Percentiles rank a stretch among this genome's conserved stretches.
Conservation (phyloP, 1,140 invertebrate genomes). For the Drosophila micromelanica region DNA sequence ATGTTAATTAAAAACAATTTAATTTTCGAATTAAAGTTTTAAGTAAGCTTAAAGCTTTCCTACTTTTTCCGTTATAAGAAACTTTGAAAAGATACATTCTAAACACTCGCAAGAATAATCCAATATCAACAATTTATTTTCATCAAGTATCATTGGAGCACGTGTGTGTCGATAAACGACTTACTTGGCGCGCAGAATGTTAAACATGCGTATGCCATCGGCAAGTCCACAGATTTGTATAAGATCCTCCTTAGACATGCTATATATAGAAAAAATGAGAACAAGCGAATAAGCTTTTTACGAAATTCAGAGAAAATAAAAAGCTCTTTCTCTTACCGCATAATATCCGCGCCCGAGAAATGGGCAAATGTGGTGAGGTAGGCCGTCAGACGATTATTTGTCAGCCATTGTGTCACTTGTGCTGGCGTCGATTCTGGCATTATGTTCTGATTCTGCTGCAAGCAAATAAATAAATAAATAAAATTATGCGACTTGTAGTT, state of each 20-base stretch:
- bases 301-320: neutral
- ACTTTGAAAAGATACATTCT: too few relatives aligned
- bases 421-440: conserved; percentile 87
- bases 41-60: too few relatives aligned
- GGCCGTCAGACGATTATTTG: conserved; percentile 90
- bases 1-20: too few relatives aligned
- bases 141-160: neutral
- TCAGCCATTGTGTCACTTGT: conserved; percentile 93
- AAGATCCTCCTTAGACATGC: conserved; percentile 94
- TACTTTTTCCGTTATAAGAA: too few relatives aligned
- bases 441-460: conserved; percentile 75
- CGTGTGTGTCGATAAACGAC: conserved; percentile 58
- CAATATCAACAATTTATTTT: neutral
- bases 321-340: conserved; percentile 83
- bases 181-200: conserved; percentile 92
- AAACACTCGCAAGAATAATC: neutral
- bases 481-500: conserved; percentile 5
- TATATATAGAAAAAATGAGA: conserved; percentile 55
- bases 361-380: conserved; percentile 91
- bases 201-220: conserved; percentile 95
- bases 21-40: too few relatives aligned
- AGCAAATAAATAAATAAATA: conserved; percentile 4
- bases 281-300: neutral
- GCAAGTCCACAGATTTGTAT: conserved; percentile 97
- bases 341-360: conserved; percentile 94